These are phyloP conservation scores for Pteronura brasiliensis DNA, from an alignment of 2,113 vertebrate genomes.

Conservation along the genomic window DNA sequence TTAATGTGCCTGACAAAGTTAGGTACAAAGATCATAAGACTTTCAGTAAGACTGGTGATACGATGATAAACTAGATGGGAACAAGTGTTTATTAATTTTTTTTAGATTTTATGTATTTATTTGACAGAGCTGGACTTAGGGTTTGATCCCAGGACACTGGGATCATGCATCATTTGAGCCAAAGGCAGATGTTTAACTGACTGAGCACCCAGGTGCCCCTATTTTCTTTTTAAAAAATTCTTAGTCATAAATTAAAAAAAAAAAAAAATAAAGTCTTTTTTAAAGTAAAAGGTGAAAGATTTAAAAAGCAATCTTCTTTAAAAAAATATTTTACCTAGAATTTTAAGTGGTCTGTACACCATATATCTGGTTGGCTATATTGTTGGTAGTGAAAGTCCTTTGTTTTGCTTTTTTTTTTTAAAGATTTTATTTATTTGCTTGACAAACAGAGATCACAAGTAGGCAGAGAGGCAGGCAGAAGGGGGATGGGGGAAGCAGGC, in stretches of 20 bases:
- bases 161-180: not conserved
- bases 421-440: no score
- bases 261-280: not conserved
- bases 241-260: not conserved
- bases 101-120: not conserved
- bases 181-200: not conserved
- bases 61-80: not conserved
- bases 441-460: no score
- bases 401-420: not conserved
- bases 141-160: not conserved
- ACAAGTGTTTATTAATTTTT: not conserved
- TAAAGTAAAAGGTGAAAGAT: not conserved
- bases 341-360: not conserved
- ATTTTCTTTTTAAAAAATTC: not conserved
- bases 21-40: not conserved
- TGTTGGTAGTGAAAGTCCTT: not conserved
- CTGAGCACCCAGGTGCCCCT: not conserved
- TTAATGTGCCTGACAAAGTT: not conserved
- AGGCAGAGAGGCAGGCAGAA: no score
- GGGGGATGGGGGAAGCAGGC: no score
- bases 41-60: not conserved
- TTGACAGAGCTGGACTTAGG: not conserved
- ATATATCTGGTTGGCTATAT: not conserved
- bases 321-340: not conserved
- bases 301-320: fast-evolving